These are phyloP conservation scores for Peromyscus polionotus DNA, from an alignment of 2,113 vertebrate species.

Conservation along the genomic window DNA sequence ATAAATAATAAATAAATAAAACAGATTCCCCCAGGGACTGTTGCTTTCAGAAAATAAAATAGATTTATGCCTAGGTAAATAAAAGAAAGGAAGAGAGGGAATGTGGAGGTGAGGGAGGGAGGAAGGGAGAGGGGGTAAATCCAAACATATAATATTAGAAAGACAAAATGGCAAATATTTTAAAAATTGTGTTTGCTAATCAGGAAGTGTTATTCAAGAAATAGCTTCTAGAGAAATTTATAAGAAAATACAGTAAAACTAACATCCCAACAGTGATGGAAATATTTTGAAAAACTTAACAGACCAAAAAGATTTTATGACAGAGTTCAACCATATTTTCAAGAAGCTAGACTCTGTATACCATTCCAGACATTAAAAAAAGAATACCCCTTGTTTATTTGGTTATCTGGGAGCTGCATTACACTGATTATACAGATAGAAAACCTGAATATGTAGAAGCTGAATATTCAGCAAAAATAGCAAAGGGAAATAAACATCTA, in stretches of 20 bases:
- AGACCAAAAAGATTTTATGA: background rate
- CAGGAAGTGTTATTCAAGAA: background rate
- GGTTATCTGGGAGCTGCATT: constrained; percentile 1
- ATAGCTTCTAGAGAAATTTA: background rate
- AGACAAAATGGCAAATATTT: constrained; percentile 21
- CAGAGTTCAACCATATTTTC: constrained; percentile 40
- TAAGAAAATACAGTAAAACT: background rate
- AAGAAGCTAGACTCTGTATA: background rate
- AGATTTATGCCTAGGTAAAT: background rate
- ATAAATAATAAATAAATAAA: background rate
- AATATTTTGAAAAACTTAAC: background rate
- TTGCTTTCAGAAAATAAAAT: background rate
- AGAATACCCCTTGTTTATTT: constrained; percentile 7
- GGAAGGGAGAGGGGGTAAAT: background rate
- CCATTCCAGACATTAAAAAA: background rate
- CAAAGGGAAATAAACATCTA: background rate
- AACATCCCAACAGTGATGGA: background rate
- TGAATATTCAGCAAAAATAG: constrained; percentile 19
- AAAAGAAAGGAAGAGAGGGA: background rate
- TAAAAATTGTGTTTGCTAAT: constrained; percentile 1
- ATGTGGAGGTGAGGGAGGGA: no score
- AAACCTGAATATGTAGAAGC: background rate
- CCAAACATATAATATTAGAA: background rate
- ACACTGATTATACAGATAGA: background rate
- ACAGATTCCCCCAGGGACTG: background rate